These are phyloP conservation scores for Drosophila nr. perissopoda DNA, from an alignment of 2,888 invertebrate species.

Conservation along the genomic window DNA sequence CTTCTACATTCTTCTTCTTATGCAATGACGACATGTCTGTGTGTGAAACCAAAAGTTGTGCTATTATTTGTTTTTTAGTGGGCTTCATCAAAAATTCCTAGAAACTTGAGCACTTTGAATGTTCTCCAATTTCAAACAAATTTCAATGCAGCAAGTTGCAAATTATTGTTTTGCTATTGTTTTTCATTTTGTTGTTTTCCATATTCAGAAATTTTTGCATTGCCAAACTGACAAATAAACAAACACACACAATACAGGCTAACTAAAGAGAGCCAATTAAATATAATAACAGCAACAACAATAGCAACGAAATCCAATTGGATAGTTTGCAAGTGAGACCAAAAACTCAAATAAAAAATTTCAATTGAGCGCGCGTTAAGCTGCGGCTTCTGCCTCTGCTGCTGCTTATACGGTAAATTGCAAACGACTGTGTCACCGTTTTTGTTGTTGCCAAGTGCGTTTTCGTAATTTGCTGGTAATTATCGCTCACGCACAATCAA, in stretches of 20 bases:
- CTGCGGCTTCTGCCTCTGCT: not conserved
- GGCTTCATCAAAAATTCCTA: slow-evolving; percentile 57
- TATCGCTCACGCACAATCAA: slow-evolving; percentile 78
- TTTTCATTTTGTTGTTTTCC: slow-evolving; percentile 30
- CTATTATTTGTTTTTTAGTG: slow-evolving; percentile 25
- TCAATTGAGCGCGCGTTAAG: slow-evolving; percentile 64
- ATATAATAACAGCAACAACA: slow-evolving; percentile 49
- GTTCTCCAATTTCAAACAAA: slow-evolving; percentile 63
- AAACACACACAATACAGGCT: not conserved
- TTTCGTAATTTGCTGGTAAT: slow-evolving; percentile 76
- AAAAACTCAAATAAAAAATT: slow-evolving; percentile 65
- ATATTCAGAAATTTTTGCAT: slow-evolving; percentile 26
- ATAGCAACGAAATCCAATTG: slow-evolving; percentile 33
- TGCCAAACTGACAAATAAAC: slow-evolving; percentile 35
- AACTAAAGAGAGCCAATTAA: slow-evolving; percentile 56
- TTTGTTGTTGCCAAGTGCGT: slow-evolving; percentile 70
- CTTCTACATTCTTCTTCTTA: slow-evolving; percentile 12
- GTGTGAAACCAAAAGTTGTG: slow-evolving; percentile 43
- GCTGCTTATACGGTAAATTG: slow-evolving; percentile 11
- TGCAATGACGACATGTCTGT: slow-evolving; percentile 42
- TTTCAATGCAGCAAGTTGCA: slow-evolving; percentile 54
- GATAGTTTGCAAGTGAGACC: slow-evolving; percentile 20
- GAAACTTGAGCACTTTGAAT: slow-evolving; percentile 56
- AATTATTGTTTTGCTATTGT: slow-evolving; percentile 44
- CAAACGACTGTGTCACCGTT: slow-evolving; percentile 25